Conservation (phyloP, 2,888 invertebrate genomes). For the Tipula lateralis region DNA sequence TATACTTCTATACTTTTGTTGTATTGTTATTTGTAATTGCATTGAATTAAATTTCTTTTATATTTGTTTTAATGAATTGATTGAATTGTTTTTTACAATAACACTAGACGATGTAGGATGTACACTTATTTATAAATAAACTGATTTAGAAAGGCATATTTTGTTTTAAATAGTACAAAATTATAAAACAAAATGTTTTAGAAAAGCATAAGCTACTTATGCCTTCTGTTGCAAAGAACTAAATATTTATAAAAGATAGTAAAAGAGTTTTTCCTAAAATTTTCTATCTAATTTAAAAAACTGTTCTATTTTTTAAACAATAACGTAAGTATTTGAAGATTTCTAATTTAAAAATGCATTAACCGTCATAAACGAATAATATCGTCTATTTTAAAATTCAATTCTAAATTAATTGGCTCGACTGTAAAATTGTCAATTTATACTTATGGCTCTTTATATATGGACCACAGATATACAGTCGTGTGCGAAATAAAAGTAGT, state of each 20-base stretch:
- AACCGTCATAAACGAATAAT: too few species aligned
- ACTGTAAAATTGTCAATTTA: neutral
- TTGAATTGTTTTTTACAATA: neutral
- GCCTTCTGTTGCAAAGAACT: neutral
- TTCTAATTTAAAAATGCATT: neutral
- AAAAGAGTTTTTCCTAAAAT: neutral
- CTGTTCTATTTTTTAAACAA: too few species aligned
- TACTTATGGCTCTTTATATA: neutral
- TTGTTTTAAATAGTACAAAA: neutral
- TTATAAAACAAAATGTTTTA: neutral
- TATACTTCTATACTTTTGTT: neutral
- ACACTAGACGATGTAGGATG: neutral
- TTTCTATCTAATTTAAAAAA: neutral
- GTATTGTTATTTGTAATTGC: neutral
- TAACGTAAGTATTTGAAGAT: neutral
- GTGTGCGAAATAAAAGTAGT: too few species aligned
- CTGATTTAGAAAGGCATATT: neutral
- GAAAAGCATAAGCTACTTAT: neutral
- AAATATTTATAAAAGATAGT: neutral
- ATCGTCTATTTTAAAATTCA: too few species aligned
- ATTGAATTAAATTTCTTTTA: neutral
- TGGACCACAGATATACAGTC: neutral
- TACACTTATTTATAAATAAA: neutral
- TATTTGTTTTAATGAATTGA: too few species aligned
- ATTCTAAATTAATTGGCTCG: neutral